phyloP scores from a whole-genome alignment of 2,797 vertebrate species.

The Onychomys leucogaster region DNA sequence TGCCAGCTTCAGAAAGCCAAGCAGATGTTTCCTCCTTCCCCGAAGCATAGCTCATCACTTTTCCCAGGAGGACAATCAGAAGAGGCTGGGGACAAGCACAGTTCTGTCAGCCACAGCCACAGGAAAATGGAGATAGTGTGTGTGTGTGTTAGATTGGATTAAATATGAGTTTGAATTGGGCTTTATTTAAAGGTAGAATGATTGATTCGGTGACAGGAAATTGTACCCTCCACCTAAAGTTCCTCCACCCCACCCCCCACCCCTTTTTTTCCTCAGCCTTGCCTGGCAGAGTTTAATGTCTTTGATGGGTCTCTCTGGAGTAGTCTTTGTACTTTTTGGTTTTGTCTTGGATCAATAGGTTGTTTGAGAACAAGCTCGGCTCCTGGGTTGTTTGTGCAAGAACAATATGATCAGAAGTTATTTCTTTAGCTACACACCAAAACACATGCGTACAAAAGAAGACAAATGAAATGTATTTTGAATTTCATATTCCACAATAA shows the following conservation, averaged over 20 bases:
- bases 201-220: conserved; percentile 59
- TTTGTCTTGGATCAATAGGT: conserved; percentile 81
- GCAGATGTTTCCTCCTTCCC: conserved; percentile 83
- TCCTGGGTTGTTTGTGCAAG: conserved; percentile 81
- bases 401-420: conserved; percentile 80
- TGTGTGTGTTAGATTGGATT: neutral
- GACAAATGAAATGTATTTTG: conserved; percentile 56
- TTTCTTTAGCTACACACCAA: conserved; percentile 7
- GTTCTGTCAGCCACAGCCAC: conserved; percentile 78
- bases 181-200: conserved; percentile 77
- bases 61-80: conserved; percentile 79
- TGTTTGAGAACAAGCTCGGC: conserved; percentile 77
- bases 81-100: conserved; percentile 66
- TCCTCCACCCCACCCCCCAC: neutral
- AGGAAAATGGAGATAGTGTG: conserved; percentile 67
- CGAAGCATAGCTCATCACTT: conserved; percentile 71
- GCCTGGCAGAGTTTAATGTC: conserved; percentile 33
- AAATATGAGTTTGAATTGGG: conserved; percentile 68
- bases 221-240: neutral
- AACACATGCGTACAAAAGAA: conserved; percentile 23
- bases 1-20: conserved; percentile 78
- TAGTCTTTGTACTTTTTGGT: conserved; percentile 76
- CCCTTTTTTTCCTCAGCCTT: neutral
- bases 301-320: neutral
- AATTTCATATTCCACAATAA: conserved; percentile 21